Percentiles rank a stretch among this genome's conserved stretches.
These are phyloP conservation scores for Bembecia ichneumoniformis DNA, from an alignment of 2,888 invertebrate species.

Conservation along the genomic window DNA sequence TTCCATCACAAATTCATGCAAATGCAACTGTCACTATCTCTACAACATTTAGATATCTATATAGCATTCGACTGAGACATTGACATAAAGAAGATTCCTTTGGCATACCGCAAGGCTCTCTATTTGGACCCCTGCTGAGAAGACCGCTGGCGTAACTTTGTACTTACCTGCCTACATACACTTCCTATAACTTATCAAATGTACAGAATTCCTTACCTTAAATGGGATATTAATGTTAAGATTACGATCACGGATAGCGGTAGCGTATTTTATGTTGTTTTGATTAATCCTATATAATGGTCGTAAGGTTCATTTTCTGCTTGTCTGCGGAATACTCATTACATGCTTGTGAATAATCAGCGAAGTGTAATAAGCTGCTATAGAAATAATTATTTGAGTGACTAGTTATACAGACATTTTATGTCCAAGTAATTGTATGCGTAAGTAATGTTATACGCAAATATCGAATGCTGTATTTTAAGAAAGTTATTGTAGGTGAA, in stretches of 20 bases:
- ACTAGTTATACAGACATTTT: no score
- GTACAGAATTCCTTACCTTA: slow-evolving; percentile 6
- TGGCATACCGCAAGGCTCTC: slow-evolving; percentile 1
- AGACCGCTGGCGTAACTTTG: slow-evolving; percentile 6
- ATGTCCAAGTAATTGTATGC: no score
- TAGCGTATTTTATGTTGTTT: slow-evolving; percentile 8
- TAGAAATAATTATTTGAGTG: no score
- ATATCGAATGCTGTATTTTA: no score
- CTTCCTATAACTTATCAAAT: slow-evolving; percentile 11
- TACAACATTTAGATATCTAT: background rate
- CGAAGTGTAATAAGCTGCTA: background rate
- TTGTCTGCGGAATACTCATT: background rate
- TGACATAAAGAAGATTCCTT: background rate
- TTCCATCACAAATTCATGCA: background rate
- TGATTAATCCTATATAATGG: slow-evolving; percentile 9
- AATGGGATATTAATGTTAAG: slow-evolving; percentile 9
- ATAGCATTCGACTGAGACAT: background rate
- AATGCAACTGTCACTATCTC: background rate
- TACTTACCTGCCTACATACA: slow-evolving; percentile 11
- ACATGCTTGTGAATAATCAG: background rate
- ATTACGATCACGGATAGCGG: slow-evolving; percentile 8
- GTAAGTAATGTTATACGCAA: no score
- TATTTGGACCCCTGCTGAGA: slow-evolving; percentile 12
- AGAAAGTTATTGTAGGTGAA: no score
- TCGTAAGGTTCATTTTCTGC: background rate